Base-by-base conservation (phyloP, 2,888 invertebrate species). In the Philereme vetulata region DNA sequence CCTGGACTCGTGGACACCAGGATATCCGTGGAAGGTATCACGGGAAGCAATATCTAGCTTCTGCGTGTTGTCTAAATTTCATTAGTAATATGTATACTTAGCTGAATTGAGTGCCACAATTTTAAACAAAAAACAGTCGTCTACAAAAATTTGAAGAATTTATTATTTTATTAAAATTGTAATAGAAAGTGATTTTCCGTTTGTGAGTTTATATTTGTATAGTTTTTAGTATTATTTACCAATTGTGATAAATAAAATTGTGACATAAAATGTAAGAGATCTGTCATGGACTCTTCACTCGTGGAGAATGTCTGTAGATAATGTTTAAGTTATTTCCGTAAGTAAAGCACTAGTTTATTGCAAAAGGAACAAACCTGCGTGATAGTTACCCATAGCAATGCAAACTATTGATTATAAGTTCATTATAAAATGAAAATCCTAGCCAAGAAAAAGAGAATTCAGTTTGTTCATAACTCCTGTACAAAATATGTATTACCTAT, bases 11-110 rank as follows among this genome's bases (percentile, higher is more conserved):
- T 94, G 84, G 93, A 93, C 84, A 93, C 94, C 72, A 87, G 93
- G 82, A 93, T 94, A 88, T 93, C 93, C 74, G 93, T 94, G 77
- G 93, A 94, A 88, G 93, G 93, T 87, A 93, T 93, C 82, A 93
- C 93, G 69, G 94, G 94, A 70, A 93, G 93, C 88, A 93, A 93
- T 81, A 93, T 94, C 71, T 93, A 85, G 80, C 68, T 70, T 64
- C 59, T 54, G 49, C 43, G 34, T 45, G 34, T 58, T 42, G 50
- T 55, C 46, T 52, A 35, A 47, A 38, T 43, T 21, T 21, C 21
- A 21, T 21, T 21, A 21, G 21, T 21, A 21, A 21, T 21, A 21
- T 40, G 45, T 50, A 65, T 40, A 21, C 21, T 21, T 21, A 40
- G 43, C 55, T 65, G 66, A 68, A 62, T 64, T 65, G 66, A 50